A percentile compares a stretch with the other conserved stretches of the same genome.
Conservation (phyloP, 2,888 invertebrate species). For the Argyresthia goedartella region DNA sequence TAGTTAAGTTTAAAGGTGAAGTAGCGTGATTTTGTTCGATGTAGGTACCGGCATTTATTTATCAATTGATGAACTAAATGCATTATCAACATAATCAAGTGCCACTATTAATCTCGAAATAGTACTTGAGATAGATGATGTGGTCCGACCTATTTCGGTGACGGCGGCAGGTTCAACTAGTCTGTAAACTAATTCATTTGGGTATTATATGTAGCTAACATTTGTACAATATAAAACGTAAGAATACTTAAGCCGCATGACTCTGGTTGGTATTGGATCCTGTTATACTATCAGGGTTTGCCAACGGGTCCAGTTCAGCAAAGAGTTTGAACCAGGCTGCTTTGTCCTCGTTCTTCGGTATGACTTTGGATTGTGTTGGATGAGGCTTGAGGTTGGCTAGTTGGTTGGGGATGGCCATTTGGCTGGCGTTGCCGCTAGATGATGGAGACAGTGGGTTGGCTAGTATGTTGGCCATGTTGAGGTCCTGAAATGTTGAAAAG, state of each 20-base stretch:
- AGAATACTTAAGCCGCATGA: conserved; percentile 50
- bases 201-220: too few relatives aligned
- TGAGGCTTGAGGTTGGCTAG: conserved; percentile 17
- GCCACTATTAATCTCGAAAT: too few relatives aligned
- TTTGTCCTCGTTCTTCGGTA: conserved; percentile 67
- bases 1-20: too few relatives aligned
- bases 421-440: conserved; percentile 11
- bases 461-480: conserved; percentile 25
- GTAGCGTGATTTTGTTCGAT: too few relatives aligned
- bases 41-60: too few relatives aligned
- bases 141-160: too few relatives aligned
- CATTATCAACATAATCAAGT: too few relatives aligned
- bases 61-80: too few relatives aligned
- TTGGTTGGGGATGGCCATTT: background rate
- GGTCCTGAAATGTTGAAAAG: conserved; percentile 28
- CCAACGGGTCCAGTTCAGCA: conserved; percentile 92
- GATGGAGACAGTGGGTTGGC: conserved; percentile 31
- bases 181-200: too few relatives aligned
- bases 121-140: too few relatives aligned
- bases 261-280: conserved; percentile 58
- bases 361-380: conserved; percentile 19
- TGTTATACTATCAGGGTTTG: conserved; percentile 80
- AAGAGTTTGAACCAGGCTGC: conserved; percentile 90
- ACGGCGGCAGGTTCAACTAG: too few relatives aligned
- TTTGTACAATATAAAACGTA: too few relatives aligned